Conservation (phyloP, 2,113 vertebrate species). For the Corydoras sp. region DNA sequence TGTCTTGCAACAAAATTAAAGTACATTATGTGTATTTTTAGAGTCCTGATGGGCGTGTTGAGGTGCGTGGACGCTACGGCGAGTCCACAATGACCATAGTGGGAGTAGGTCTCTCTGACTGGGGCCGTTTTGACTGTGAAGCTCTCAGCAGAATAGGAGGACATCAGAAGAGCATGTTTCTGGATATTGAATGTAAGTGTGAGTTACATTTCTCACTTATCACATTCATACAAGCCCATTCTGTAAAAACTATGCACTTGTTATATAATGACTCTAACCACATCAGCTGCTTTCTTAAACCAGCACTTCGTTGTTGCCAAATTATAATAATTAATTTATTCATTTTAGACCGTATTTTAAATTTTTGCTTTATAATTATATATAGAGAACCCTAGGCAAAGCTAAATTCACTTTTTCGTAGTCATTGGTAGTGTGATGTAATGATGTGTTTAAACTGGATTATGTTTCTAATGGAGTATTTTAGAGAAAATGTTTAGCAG, state of each 20-base stretch:
- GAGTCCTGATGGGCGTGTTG: conserved; percentile 86
- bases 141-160: conserved; percentile 93
- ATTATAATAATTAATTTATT: no score
- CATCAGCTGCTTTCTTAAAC: no score
- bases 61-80: conserved; percentile 82
- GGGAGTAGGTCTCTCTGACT: conserved; percentile 79
- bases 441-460: neutral
- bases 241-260: no score
- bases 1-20: no score
- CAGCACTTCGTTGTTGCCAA: no score
- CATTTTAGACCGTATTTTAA: no score
- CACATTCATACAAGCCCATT: no score
- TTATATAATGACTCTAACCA: no score
- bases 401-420: neutral
- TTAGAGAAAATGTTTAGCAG: conserved; percentile 24
- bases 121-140: conserved; percentile 94
- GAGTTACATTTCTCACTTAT: no score
- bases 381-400: neutral
- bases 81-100: conserved; percentile 86
- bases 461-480: conserved; percentile 10
- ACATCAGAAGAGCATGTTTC: conserved; percentile 96
- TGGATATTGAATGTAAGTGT: conserved; percentile 90
- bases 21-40: conserved; percentile 50
- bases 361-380: no score
- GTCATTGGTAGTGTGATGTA: conserved; percentile 2